These are phyloP conservation scores for Andrena dorsata DNA, from an alignment of 2,888 invertebrate genomes.

Conservation along the genomic window DNA sequence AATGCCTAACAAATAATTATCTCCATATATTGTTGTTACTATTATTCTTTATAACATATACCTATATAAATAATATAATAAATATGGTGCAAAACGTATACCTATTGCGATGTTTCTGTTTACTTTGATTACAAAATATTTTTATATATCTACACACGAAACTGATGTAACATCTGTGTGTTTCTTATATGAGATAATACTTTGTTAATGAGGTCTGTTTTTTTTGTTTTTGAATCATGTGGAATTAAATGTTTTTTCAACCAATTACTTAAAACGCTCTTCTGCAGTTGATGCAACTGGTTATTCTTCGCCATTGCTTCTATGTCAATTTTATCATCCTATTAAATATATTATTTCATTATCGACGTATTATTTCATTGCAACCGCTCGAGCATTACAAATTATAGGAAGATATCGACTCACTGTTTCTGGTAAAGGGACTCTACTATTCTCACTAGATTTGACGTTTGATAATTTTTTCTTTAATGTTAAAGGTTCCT, in stretches of 20 bases:
- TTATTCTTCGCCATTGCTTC: slow-evolving; percentile 48
- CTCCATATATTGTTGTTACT: slow-evolving; percentile 12
- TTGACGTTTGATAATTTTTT: slow-evolving; percentile 50
- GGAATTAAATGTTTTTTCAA: slow-evolving; percentile 45
- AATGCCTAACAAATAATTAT: slow-evolving; percentile 8
- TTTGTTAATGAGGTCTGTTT: slow-evolving; percentile 49
- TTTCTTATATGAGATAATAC: slow-evolving; percentile 41
- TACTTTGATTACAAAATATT: slow-evolving; percentile 1
- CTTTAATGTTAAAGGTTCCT: slow-evolving; percentile 17
- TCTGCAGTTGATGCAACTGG: slow-evolving; percentile 28
- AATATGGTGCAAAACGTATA: neutral
- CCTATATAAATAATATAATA: neutral
- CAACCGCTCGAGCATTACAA: neutral
- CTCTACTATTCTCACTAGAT: neutral
- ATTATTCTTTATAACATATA: slow-evolving; percentile 8
- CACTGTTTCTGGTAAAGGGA: slow-evolving; percentile 10
- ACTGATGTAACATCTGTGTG: slow-evolving; percentile 32
- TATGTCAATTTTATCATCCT: slow-evolving; percentile 35
- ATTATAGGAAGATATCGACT: neutral
- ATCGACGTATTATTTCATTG: neutral
- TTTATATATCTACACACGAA: slow-evolving; percentile 30
- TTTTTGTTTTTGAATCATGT: slow-evolving; percentile 23
- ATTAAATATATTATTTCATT: slow-evolving; percentile 11
- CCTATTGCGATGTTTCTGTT: slow-evolving; percentile 1
- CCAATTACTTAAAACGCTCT: slow-evolving; percentile 45